Evolutionary conservation across 1,140 invertebrate species (phyloP).

Genomic region (Drosophila tani): DNA sequence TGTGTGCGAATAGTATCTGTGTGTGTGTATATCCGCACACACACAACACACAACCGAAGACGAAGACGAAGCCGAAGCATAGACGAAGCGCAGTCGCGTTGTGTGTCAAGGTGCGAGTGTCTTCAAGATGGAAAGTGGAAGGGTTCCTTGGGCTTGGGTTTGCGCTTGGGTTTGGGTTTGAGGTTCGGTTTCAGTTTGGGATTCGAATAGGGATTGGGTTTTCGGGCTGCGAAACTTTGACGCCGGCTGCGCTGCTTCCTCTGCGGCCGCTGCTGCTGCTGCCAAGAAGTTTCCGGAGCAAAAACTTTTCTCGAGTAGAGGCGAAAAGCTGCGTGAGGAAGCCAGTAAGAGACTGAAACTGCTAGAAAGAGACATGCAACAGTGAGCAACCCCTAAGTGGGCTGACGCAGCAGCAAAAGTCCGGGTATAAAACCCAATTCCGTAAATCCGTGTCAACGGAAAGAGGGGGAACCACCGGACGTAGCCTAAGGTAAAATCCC

Average conservation of each 20-base stretch:
- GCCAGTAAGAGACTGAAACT: slow-evolving; percentile 7
- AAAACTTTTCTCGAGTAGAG: slow-evolving; percentile 52
- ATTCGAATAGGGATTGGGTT: slow-evolving; percentile 24
- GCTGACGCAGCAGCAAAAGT: slow-evolving; percentile 28
- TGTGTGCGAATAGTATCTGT: slow-evolving; percentile 26
- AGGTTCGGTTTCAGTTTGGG: slow-evolving; percentile 20
- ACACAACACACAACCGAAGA: background rate
- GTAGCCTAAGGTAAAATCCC: slow-evolving; percentile 7
- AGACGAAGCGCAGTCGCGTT: slow-evolving; percentile 71
- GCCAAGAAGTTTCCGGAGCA: slow-evolving; percentile 74
- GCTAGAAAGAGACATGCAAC: slow-evolving; percentile 33
- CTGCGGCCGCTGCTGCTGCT: slow-evolving; percentile 16
- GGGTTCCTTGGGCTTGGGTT: slow-evolving; percentile 47
- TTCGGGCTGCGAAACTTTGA: slow-evolving; percentile 61
- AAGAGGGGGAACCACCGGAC: background rate
- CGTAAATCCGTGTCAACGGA: slow-evolving; percentile 55
- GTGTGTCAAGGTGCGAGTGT: slow-evolving; percentile 76
- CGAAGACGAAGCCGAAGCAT: slow-evolving; percentile 53
- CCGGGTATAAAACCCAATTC: slow-evolving; percentile 65
- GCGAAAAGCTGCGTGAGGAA: slow-evolving; percentile 42
- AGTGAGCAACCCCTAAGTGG: slow-evolving; percentile 69
- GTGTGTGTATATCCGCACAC: slow-evolving; percentile 5
- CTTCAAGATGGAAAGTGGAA: slow-evolving; percentile 72
- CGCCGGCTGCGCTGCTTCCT: slow-evolving; percentile 36
- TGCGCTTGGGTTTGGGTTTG: slow-evolving; percentile 14